A percentile compares a stretch with the other conserved stretches of the same genome.
These are phyloP conservation scores for Drosophila bifasciata DNA, from an alignment of 1,140 invertebrate species.

Conservation along the genomic window DNA sequence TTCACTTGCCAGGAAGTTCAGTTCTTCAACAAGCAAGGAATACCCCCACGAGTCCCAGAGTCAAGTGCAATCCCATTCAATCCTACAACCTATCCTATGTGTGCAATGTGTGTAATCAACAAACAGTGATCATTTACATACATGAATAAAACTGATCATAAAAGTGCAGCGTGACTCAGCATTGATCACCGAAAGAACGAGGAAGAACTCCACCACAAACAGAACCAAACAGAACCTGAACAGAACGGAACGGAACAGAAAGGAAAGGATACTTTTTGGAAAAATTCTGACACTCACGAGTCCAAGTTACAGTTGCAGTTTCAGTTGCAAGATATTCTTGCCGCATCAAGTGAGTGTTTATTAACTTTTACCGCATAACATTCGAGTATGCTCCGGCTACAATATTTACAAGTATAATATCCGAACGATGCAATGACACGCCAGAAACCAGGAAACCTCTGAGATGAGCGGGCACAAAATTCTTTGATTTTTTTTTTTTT, in stretches of 20 bases:
- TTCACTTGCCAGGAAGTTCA: conserved; percentile 49
- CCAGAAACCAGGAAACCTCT: conserved; percentile 35
- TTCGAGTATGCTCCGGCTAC: too few relatives aligned
- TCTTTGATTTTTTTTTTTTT: not conserved
- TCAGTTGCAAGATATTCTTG: conserved; percentile 41
- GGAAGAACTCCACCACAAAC: conserved; percentile 2
- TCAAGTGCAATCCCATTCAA: conserved; percentile 41
- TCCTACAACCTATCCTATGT: conserved; percentile 30
- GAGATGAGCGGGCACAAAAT: conserved; percentile 41
- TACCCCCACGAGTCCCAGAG: conserved; percentile 33
- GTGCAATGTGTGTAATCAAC: conserved; percentile 59
- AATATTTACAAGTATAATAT: conserved; percentile 10
- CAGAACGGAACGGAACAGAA: conserved; percentile 22
- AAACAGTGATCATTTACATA: conserved; percentile 61
- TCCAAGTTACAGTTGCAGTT: conserved; percentile 31
- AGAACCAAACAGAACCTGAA: conserved; percentile 22
- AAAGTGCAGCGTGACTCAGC: conserved; percentile 59
- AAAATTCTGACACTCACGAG: conserved; percentile 36
- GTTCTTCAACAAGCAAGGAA: conserved; percentile 42
- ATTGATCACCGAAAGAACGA: conserved; percentile 25
- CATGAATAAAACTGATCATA: conserved; percentile 60
- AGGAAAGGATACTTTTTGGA: conserved; percentile 60
- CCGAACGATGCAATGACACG: conserved; percentile 35
- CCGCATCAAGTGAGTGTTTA: conserved; percentile 68
- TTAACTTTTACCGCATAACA: conserved; percentile 30